Evolutionary conservation across 2,113 vertebrate genomes (phyloP), one percentile per base, ranked within the genome.

Genomic region (Hystrix brachyura): DNA sequence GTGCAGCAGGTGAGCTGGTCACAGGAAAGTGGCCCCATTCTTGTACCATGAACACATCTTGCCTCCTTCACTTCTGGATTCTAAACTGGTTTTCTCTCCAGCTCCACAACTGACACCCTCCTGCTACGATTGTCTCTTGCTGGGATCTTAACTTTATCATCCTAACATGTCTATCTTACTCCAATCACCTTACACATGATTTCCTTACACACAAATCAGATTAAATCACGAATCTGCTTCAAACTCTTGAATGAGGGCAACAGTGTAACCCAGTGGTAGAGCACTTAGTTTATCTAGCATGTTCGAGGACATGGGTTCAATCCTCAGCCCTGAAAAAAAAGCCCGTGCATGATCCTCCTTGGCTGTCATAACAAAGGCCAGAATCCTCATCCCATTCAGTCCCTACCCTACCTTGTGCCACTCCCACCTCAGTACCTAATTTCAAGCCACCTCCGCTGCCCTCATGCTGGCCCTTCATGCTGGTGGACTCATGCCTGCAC

Each of bases 181-280:
- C 53, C 48, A 72, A 62, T 65, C 80, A 82, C 43, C 81, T 80
- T 57, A 57, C 43, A 84, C 46, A 27, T 74, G 46, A 34, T 84
- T 64, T 92, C 85, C 81, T 14, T 71, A 62, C 48, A 48, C 51
- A 94, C 55, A 93, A 67, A 85, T 85, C 65, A 57, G 43, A 27
- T 81, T 53, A 59, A 43, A 32, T 64, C 57, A 93, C 48, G 60
- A 67, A 90, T 57, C 64, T 81, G 15, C 78, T 93, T 82, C 29
- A 57, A 62, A 74, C 14, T 21, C 21, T 53, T 32, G 38, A 87
- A 65, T 34, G 55, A 84, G 80, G 46, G n/a, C 46, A 27, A 29
- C 15, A 59, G 15, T 15, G 25, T 12, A 48, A 5, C 25, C 25
- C 38, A 21, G 43, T 13, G 38, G 27, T 19, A 9, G 14, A 83